Conservation (phyloP, 2,888 invertebrate genomes). For the Acrocyrtus sp. region DNA sequence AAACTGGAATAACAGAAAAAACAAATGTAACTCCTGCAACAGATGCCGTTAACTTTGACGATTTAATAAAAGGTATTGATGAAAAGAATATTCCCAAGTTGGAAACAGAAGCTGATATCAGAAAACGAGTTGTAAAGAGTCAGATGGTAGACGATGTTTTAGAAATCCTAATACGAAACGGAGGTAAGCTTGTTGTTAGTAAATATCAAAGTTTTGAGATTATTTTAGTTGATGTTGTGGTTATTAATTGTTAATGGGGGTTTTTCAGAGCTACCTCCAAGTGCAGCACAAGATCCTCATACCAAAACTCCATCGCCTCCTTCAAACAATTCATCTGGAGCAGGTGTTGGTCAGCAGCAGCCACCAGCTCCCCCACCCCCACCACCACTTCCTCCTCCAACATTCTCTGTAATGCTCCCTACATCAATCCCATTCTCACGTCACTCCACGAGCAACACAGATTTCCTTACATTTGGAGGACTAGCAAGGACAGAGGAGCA, state of each 20-base stretch:
- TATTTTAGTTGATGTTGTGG: constrained; percentile 14
- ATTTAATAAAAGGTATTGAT: constrained; percentile 48
- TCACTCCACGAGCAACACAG: constrained; percentile 15
- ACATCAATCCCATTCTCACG: constrained; percentile 63
- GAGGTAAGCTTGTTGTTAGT: constrained; percentile 68
- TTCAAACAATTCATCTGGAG: background rate
- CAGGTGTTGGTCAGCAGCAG: background rate
- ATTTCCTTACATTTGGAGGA: constrained; percentile 22
- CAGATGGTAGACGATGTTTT: constrained; percentile 91
- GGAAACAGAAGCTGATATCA: constrained; percentile 66
- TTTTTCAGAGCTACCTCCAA: constrained; percentile 80
- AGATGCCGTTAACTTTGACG: constrained; percentile 35
- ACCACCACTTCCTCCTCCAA: constrained; percentile 66
- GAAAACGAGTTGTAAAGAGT: constrained; percentile 69
- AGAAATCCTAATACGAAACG: constrained; percentile 92
- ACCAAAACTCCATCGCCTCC: constrained; percentile 66
- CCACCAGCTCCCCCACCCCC: constrained; percentile 67
- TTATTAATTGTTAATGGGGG: too few relatives aligned
- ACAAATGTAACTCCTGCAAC: background rate
- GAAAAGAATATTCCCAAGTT: constrained; percentile 63
- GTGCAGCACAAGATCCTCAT: constrained; percentile 81
- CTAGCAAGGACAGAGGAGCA: constrained; percentile 33
- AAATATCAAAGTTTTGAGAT: constrained; percentile 1
- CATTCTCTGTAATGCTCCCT: constrained; percentile 64
- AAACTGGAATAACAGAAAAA: background rate